Evolutionary conservation across 2,888 invertebrate genomes (phyloP).

Genomic region (Oegoconia quadripuncta): DNA sequence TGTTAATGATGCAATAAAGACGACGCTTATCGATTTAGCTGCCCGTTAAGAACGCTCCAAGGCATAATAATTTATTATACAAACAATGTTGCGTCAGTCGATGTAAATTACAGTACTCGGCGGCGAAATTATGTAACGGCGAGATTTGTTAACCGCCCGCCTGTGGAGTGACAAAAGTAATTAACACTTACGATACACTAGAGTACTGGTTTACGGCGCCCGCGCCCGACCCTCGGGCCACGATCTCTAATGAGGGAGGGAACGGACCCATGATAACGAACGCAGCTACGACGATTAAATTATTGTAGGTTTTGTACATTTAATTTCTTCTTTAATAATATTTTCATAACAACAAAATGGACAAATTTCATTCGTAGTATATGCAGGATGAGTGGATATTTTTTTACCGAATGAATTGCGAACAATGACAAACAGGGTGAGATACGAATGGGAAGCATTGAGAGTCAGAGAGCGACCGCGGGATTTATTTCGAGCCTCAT

Average conservation of each 20-base stretch:
- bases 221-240: constrained; percentile 54
- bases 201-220: constrained; percentile 60
- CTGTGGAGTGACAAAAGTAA: constrained; percentile 72
- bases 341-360: not conserved
- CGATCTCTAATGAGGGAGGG: constrained; percentile 53
- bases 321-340: not conserved
- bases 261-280: constrained; percentile 52
- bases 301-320: constrained; percentile 22
- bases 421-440: constrained; percentile 63
- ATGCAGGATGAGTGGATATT: constrained; percentile 39
- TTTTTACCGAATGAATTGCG: constrained; percentile 52
- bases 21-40: constrained; percentile 72
- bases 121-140: constrained; percentile 57
- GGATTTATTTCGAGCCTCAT: constrained; percentile 74
- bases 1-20: constrained; percentile 76
- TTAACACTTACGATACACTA: constrained; percentile 73
- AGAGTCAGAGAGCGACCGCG: constrained; percentile 68
- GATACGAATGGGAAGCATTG: constrained; percentile 58
- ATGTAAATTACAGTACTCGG: constrained; percentile 65
- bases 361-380: too few species aligned
- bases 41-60: constrained; percentile 66
- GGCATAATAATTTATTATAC: constrained; percentile 69
- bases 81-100: constrained; percentile 66
- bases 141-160: constrained; percentile 67
- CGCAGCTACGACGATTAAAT: constrained; percentile 42